These are phyloP conservation scores for Plectrocnemia conspersa DNA, from an alignment of 1,140 invertebrate genomes.

Conservation along the genomic window DNA sequence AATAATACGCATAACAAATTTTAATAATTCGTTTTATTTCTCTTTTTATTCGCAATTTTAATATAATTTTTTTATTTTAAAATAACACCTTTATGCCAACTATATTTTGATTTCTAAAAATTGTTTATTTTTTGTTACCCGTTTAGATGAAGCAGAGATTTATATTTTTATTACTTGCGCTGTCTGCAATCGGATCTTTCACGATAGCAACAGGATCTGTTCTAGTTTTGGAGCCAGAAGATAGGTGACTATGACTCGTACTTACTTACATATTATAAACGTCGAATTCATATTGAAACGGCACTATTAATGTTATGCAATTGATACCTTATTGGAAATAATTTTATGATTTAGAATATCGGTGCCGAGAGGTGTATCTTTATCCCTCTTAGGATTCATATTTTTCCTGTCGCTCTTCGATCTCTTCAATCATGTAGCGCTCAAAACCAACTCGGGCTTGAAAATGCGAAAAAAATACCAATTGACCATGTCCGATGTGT, in stretches of 20 bases:
- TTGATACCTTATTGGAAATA: too few species aligned
- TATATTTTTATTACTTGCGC: slow-evolving; percentile 39
- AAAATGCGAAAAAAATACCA: slow-evolving; percentile 56
- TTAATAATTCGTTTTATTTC: too few species aligned
- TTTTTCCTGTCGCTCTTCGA: slow-evolving; percentile 61
- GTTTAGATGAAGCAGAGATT: slow-evolving; percentile 39
- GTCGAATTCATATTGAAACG: background rate
- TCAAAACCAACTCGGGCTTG: slow-evolving; percentile 53
- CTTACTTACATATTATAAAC: background rate
- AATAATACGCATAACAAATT: too few species aligned
- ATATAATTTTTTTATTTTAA: too few species aligned
- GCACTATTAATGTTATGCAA: background rate
- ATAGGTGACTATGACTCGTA: slow-evolving; percentile 37
- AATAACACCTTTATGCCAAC: too few species aligned
- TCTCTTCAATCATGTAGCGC: slow-evolving; percentile 54
- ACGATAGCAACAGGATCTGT: slow-evolving; percentile 42
- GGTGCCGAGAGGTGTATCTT: slow-evolving; percentile 51
- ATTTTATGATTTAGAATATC: slow-evolving; percentile 46
- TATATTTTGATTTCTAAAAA: background rate
- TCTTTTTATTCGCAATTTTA: too few species aligned
- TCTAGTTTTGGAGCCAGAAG: slow-evolving; percentile 43
- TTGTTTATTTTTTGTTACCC: slow-evolving; percentile 24
- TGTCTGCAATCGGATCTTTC: slow-evolving; percentile 41
- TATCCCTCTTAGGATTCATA: slow-evolving; percentile 56
- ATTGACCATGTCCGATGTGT: slow-evolving; percentile 56